These are phyloP conservation scores for Pheosia tremula DNA, from an alignment of 2,888 invertebrate species.

Conservation along the genomic window DNA sequence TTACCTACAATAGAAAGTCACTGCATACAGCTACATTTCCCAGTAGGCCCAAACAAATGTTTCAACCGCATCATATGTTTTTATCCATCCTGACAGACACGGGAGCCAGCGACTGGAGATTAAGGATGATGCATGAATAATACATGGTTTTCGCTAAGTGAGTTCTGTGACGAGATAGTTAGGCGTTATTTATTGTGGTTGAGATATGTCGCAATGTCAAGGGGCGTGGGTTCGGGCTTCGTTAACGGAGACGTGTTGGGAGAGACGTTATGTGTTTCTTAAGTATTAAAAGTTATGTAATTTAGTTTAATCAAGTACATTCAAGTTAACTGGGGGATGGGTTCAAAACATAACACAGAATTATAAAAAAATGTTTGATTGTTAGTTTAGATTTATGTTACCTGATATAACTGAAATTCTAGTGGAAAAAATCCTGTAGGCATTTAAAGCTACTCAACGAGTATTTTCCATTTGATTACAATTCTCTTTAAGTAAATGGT, in stretches of 20 bases:
- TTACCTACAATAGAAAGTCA: background rate
- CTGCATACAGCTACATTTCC: background rate
- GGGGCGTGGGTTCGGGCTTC: background rate
- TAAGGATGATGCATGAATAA: constrained; percentile 58
- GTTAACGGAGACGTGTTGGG: background rate
- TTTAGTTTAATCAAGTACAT: too few species aligned
- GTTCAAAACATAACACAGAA: too few species aligned
- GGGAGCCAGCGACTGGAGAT: constrained; percentile 29
- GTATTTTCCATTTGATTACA: background rate
- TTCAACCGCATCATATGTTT: constrained; percentile 32
- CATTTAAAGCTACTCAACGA: background rate
- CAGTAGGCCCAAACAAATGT: constrained; percentile 3
- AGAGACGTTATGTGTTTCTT: background rate
- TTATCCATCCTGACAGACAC: constrained; percentile 30
- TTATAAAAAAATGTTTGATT: too few species aligned
- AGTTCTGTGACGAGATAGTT: constrained; percentile 37
- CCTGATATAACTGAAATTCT: too few species aligned
- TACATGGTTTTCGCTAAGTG: constrained; percentile 55
- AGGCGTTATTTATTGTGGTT: constrained; percentile 19
- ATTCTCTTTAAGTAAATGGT: background rate
- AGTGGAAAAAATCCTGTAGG: too few species aligned
- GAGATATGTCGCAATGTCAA: constrained; percentile 7
- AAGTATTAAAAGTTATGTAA: too few species aligned
- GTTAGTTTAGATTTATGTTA: too few species aligned
- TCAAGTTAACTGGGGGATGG: too few species aligned